Base-by-base conservation (phyloP, 2,888 invertebrate genomes). In the Odontothrips loti region DNA sequence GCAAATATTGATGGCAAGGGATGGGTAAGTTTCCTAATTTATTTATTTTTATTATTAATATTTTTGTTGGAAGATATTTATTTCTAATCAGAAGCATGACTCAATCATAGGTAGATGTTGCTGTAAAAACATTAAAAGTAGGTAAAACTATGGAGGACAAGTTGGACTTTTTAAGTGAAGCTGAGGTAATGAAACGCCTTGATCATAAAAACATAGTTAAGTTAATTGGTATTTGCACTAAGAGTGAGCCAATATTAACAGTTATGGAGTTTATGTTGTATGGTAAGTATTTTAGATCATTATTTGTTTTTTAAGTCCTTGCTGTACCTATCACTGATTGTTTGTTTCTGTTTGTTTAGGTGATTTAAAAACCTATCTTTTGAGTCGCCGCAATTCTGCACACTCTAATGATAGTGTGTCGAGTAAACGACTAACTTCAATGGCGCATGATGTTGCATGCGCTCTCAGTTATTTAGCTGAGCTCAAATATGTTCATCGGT, bases 221-320 rank as follows among this genome's bases (percentile, higher is more conserved):
- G 84, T 88, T 97, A 48, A 88, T 96, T 29, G 97, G 94, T 0
- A 96, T 97, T 17, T 95, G 96, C 85, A 94, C 96, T 0, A 93
- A 94, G 85, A 92, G 91, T 79, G 96, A 96, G 85, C 96, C 97
- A 0, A 94, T 96, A 79, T 94, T 95, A 86, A 95, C 95, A 0
- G 92, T 97, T 20, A 97, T 97, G 96, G 97, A 97, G 87, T 96
- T 96, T 86, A 95, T 96, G 95, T 88, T 97, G 63, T 96, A 96
- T 86, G 97, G 90, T 90, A 84, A 84, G 85, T 82, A 2, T 43
- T 43, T 43, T 6, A 43, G 34, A 43, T 43, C 6, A 43, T 43
- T 43, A 43, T 43, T n/a, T n/a, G 34, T 4, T 43, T 43, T 43
- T 43, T 43, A 43, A 27, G 23, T 75, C 68, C 10, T 75, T 29